Evolutionary conservation across 1,140 invertebrate species (phyloP), one percentile per base, ranked within the genome.

Genomic region (Cherax quadricarinatus): DNA sequence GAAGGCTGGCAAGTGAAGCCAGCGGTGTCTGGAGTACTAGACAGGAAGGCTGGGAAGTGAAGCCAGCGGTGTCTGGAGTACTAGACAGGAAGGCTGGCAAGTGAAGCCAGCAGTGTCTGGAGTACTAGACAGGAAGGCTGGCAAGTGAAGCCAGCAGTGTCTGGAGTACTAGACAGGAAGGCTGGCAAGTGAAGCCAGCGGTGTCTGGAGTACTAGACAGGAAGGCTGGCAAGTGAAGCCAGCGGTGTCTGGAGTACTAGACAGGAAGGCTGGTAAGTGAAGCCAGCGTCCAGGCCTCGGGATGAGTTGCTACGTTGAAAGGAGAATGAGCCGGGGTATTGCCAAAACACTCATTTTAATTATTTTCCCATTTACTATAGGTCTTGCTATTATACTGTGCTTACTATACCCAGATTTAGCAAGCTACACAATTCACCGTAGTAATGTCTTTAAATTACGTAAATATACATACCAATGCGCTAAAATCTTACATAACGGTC

Each of bases 261-360:
- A 41, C 62, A 66, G 62, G 62, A 12, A 57, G 53, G 53, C 14
- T 18, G 4, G 62, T 14, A 5, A 18, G 62, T 14, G 62, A 57
- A 57, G 62, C 62, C 62, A 18, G 18, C 14, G 62, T 57, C 14
- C 62, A 21, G 5, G 62, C 16, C 7, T 75, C 24, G 70, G 24
- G 70, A 75, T n/a, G 24, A 75, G 70, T 30, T 75, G 70, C 1
- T 75, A 75, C 70, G 70, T n/a, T 75, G 24, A 75, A 75, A 75
- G 24, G 70, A 75, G 70, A 75, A 30, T 24, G 70, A 75, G 70
- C n/a, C 6, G 6, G n/a, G 30, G 70, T 75, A 30, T n/a, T 75
- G 70, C 70, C 70, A 75, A 24, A 41, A 30, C 70, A 57, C 53
- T 57, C 9, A 57, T 14, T 14, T 57, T 14, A 1, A 57, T 10